Base-by-base conservation (phyloP, 2,888 invertebrate species). In the Apodemia duryi region DNA sequence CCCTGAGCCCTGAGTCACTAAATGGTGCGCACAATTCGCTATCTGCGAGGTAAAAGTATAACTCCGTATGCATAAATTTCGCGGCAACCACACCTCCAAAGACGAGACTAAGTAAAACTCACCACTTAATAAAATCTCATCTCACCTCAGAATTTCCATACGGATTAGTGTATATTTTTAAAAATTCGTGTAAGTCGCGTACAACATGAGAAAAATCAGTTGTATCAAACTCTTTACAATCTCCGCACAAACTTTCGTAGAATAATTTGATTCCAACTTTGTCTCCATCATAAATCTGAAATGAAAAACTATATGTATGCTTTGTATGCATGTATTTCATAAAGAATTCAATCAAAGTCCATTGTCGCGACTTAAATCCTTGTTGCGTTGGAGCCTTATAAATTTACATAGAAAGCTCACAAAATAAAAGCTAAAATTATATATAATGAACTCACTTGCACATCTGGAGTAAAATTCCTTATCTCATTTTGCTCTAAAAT, bases 81-180 rank as follows among this genome's bases (percentile, higher is more conserved):
- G 11, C 43, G 11, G 11, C 10, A 11, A 10, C 2, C 2, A 0
- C 11, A 3, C 11, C 4, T 43, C 43, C 10, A 43, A 43, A 11
- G 7, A 1, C 6, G 41, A 43, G 3, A 43, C 11, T 0, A 10
- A 11, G 1, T 2, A 4, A 11, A 3, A 11, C 4, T 52, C 51
- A 51, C 28, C 4, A 62, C 43, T 29, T 13, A 62, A 62, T 6
- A 63, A 52, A 63, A 63, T 13, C 13, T 46, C 1, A 32, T 5
- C 64, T 70, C 67, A 81, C 81, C 71, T 69, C 6, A n/a, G 80
- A 80, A 61, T 79, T 78, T 57, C 80, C 81, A 52, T 78, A 81
- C 28, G 81, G 81, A 66, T 75, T 76, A 0, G 76, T 68, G 54
- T 68, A 61, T 54, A 77, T 72, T 10, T 73, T 64, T 43, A 78